Base-by-base conservation (phyloP, 2,113 vertebrate species). In the Sander vitreus region DNA sequence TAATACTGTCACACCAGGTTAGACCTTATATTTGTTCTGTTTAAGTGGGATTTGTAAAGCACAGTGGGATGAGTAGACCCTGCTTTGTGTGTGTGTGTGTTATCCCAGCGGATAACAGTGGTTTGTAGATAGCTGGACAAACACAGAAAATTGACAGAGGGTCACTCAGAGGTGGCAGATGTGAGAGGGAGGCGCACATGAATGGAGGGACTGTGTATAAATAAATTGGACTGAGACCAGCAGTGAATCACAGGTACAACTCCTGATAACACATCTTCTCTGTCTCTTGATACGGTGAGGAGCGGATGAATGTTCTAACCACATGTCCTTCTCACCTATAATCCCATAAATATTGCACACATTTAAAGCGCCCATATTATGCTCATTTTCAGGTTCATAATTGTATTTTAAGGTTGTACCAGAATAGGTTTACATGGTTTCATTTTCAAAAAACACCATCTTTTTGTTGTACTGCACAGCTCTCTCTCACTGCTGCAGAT, bases 191-290 rank as follows among this genome's bases (percentile, higher is more conserved):
- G 25, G 75, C 55, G 16, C 39, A 48, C 68, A 78, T 66, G 62
- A 47, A 86, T 67, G 45, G 70, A 73, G 43, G 57, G 36, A 76
- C 3, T 36, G n/a, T 73, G 62, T 62, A 60, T 45, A 78, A 82
- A 67, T 59, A 88, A 82, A 90, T 77, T 89, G 88, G 63, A 88
- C 48, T 75, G 63, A 83, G 84, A 83, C 87, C 51, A n/a, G 25
- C 5, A 47, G 30, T 14, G 73, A 73, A 76, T 43, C 74, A 66
- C 43, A 59, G 58, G 76, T 78, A 82, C 63, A 71, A 80, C 62
- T 48, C 54, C 64, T 33, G 64, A 73, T 68, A 67, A 77, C 30
- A 68, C 53, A 43, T 54, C 43, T 74, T 75, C 66, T 62, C 57
- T 18, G 5, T 57, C 39, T 67, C 25, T 82, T 50, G 43, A 33